Conservation (phyloP, 2,113 vertebrate species). For the Amia ocellicauda region DNA sequence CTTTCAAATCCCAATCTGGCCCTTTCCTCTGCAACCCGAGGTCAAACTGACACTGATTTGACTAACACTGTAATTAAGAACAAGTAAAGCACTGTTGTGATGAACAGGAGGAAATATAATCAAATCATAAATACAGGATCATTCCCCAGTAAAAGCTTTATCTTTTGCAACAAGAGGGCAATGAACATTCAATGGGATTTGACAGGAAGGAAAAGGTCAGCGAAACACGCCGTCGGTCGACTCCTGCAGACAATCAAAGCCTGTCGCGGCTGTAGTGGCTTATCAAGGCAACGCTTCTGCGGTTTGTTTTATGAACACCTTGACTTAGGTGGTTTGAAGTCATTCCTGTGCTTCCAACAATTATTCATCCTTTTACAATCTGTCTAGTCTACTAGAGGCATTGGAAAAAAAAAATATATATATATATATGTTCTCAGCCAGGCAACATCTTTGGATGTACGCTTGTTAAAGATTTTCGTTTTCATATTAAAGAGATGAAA, state of each 20-base stretch:
- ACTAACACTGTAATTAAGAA: not conserved
- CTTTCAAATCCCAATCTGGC: not conserved
- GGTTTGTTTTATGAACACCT: too few species aligned
- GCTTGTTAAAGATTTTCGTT: too few species aligned
- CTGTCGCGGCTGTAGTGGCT: not conserved
- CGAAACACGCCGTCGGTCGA: not conserved
- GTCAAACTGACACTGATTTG: slow-evolving; percentile 7
- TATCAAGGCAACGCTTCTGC: not conserved
- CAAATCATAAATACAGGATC: not conserved
- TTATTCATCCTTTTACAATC: too few species aligned
- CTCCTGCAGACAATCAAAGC: not conserved
- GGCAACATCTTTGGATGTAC: too few species aligned
- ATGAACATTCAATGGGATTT: not conserved
- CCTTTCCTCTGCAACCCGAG: not conserved
- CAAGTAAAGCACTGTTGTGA: slow-evolving; percentile 2
- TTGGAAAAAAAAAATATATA: too few species aligned
- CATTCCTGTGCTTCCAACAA: too few species aligned
- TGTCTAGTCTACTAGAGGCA: too few species aligned
- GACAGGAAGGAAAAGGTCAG: not conserved
- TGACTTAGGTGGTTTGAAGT: too few species aligned
- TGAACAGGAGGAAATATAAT: slow-evolving; percentile 14
- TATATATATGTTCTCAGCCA: not conserved
- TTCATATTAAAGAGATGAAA: too few species aligned
- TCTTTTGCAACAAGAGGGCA: not conserved
- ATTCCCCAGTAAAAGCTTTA: not conserved